phyloP scores from a whole-genome alignment of 2,797 vertebrate genomes.

The Acanthornis magna region DNA sequence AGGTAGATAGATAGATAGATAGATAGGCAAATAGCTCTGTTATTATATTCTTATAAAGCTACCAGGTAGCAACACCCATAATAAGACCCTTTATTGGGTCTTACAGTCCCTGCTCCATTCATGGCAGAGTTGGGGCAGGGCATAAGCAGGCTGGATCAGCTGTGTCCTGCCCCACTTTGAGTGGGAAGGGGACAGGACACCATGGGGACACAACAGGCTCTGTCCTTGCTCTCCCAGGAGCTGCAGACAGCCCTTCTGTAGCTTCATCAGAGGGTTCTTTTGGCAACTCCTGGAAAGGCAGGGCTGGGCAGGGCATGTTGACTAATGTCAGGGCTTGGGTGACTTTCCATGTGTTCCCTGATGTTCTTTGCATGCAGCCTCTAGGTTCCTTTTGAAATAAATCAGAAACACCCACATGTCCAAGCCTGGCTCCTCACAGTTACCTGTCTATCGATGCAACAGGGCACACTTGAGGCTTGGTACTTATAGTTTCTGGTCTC shows the following conservation, averaged over 20 bases:
- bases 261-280: neutral
- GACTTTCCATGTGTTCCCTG: neutral
- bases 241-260: neutral
- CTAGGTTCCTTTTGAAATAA: neutral
- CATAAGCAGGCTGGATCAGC: neutral
- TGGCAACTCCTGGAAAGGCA: neutral
- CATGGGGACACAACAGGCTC: neutral
- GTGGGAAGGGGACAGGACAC: neutral
- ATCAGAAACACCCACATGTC: neutral
- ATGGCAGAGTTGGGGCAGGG: neutral
- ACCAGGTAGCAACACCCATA: neutral
- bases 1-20: too few species aligned
- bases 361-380: neutral
- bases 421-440: neutral
- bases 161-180: neutral
- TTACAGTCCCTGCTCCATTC: neutral
- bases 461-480: neutral
- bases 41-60: neutral
- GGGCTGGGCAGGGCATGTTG: neutral
- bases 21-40: neutral
- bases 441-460: fast-evolving
- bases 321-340: neutral
- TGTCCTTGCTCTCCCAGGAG: neutral
- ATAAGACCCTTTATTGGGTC: neutral
- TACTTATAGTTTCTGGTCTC: neutral